Conservation (phyloP, 2,888 invertebrate genomes). For the Thymelicus sylvestris region DNA sequence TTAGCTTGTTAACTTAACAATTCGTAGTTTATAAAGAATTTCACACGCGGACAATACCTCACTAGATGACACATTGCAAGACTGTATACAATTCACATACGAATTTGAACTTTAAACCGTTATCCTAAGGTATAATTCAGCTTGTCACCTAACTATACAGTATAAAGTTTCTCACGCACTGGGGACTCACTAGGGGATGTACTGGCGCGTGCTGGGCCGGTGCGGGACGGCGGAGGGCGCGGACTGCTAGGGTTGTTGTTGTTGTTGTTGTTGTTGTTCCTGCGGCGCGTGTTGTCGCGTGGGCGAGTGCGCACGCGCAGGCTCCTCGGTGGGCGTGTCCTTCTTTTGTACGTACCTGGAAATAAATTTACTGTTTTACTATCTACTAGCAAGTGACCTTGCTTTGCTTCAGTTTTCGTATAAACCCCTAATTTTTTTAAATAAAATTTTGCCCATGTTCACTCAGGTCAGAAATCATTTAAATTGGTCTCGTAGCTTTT, state of each 20-base stretch:
- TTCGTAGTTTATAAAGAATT: not conserved
- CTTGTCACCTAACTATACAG: not conserved
- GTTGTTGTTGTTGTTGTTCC: not conserved
- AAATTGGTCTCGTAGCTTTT: too few species aligned
- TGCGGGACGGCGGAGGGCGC: conserved; percentile 18
- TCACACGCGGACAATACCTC: too few species aligned
- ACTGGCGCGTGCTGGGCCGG: conserved; percentile 22
- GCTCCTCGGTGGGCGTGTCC: conserved; percentile 51
- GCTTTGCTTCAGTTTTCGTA: too few species aligned
- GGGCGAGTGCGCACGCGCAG: conserved; percentile 69
- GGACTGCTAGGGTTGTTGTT: conserved; percentile 26
- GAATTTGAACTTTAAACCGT: conserved; percentile 15
- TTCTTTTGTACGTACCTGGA: conserved; percentile 65
- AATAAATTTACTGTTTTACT: not conserved
- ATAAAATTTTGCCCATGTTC: too few species aligned
- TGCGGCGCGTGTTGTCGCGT: conserved; percentile 48
- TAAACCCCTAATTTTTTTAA: too few species aligned
- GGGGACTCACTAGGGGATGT: conserved; percentile 5
- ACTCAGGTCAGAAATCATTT: too few species aligned
- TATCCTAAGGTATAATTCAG: too few species aligned
- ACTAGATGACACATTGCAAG: too few species aligned
- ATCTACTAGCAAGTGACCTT: too few species aligned
- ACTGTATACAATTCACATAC: not conserved
- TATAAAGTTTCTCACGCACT: not conserved
- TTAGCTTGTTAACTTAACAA: not conserved